Evolutionary conservation across 2,797 vertebrate species (phyloP), one percentile per base, ranked within the genome.

Genomic region (Galaxias olidus): DNA sequence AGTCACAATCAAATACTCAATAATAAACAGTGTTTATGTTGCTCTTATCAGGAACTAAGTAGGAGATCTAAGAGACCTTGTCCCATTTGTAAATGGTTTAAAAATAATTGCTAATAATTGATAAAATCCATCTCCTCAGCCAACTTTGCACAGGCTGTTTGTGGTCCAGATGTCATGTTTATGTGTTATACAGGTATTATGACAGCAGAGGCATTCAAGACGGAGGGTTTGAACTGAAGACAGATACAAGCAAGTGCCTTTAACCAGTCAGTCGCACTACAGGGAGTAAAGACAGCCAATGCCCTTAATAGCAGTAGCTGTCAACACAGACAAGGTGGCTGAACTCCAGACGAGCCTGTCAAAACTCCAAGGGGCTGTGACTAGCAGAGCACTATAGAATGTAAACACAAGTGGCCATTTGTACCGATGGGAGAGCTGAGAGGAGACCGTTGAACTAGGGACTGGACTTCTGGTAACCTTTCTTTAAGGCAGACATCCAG

Each of bases 341-440:
- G 81, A 88, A 77, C 85, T 80, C 74, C 53, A 70, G 84, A 84
- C 71, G 68, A 66, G 81, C 76, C 78, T 84, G 87, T 88, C 88
- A 86, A 67, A 71, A 72, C 68, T 84, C 80, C 69, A 71, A n/a
- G 77, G 72, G 76, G 79, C 86, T 84, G 80, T 76, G 80, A 86
- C 80, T 67, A 57, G 46, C 56, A 73, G 63, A 59, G 43, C 55
- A 74, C 84, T 76, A 73, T 79, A 82, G 76, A 88, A 84, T 74
- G 77, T 77, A 89, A 88, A 89, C 85, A 86, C 60, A 66, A 86
- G 72, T 59, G 78, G 72, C 76, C 82, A 83, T 89, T 90, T 87
- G 85, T 89, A 80, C 68, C 71, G 74, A 56, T 65, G 66, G 68
- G 69, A 70, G 75, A 75, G 77, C 75, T 76, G 80, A 84, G 79